Percentiles rank a stretch among this genome's conserved stretches.
Evolutionary conservation across 2,113 vertebrate genomes (phyloP).

Genomic region (Xiphorhynchus elegans): DNA sequence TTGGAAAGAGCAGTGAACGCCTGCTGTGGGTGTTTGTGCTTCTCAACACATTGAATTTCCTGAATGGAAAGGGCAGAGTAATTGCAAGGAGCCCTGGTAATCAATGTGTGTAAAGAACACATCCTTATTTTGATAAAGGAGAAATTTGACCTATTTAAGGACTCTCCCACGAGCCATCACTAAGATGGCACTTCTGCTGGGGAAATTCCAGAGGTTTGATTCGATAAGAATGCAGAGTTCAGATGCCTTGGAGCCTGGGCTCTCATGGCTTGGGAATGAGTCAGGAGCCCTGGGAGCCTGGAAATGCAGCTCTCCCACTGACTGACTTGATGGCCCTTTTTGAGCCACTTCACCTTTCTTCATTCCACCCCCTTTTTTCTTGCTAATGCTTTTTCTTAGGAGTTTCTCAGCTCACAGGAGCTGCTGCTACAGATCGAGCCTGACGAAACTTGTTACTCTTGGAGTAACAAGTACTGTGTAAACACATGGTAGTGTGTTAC

Average conservation of each 20-base stretch:
- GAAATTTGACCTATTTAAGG: slow-evolving; percentile 54
- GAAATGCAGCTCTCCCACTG: slow-evolving; percentile 60
- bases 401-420: not conserved
- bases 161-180: slow-evolving; percentile 51
- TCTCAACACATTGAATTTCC: not conserved
- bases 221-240: slow-evolving; percentile 63
- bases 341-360: slow-evolving; percentile 42
- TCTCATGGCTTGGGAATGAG: slow-evolving; percentile 64
- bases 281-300: slow-evolving; percentile 65
- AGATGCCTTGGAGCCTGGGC: not conserved
- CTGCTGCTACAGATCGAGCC: not conserved
- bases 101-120: not conserved
- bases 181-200: slow-evolving; percentile 66
- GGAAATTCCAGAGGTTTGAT: slow-evolving; percentile 64
- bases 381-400: not conserved
- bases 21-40: not conserved
- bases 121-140: slow-evolving; percentile 55
- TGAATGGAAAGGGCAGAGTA: not conserved
- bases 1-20: not conserved
- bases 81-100: not conserved
- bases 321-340: not conserved
- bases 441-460: not conserved
- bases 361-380: not conserved
- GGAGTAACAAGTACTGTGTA: not conserved
- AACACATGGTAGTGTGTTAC: not conserved